Conservation (phyloP, 1,140 invertebrate species). For the Eurosta solidaginis region DNA sequence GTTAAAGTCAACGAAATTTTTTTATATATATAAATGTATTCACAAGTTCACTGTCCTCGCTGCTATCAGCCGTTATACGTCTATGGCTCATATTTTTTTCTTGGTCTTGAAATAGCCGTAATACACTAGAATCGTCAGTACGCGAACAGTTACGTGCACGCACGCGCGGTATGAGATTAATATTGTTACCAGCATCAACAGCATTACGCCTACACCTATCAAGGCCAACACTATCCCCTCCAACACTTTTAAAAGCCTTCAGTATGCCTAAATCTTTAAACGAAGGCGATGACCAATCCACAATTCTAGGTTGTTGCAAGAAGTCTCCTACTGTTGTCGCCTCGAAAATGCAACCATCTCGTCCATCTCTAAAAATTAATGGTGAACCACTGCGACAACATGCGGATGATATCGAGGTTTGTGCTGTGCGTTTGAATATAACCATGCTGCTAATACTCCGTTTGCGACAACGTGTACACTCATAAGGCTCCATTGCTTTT, state of each 20-base stretch:
- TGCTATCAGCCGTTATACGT: background rate
- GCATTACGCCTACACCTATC: background rate
- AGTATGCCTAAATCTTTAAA: background rate
- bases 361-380: background rate
- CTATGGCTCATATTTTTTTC: background rate
- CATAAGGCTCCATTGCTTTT: constrained; percentile 46
- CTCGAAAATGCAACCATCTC: background rate
- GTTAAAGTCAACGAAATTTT: too few species aligned
- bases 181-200: too few species aligned
- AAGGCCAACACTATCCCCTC: constrained; percentile 17
- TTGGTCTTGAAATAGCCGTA: background rate
- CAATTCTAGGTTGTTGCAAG: background rate
- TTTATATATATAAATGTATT: background rate
- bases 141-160: background rate
- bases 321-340: background rate
- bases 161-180: background rate
- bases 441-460: constrained; percentile 27
- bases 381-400: constrained; percentile 52
- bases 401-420: constrained; percentile 1
- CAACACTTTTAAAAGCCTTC: background rate
- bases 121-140: background rate
- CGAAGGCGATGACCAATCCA: background rate
- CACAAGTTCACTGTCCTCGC: background rate
- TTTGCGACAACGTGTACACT: constrained; percentile 46
- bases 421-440: constrained; percentile 30